Evolutionary conservation across 2,113 vertebrate species (phyloP).

Genomic region (Cheirogaleus medius): DNA sequence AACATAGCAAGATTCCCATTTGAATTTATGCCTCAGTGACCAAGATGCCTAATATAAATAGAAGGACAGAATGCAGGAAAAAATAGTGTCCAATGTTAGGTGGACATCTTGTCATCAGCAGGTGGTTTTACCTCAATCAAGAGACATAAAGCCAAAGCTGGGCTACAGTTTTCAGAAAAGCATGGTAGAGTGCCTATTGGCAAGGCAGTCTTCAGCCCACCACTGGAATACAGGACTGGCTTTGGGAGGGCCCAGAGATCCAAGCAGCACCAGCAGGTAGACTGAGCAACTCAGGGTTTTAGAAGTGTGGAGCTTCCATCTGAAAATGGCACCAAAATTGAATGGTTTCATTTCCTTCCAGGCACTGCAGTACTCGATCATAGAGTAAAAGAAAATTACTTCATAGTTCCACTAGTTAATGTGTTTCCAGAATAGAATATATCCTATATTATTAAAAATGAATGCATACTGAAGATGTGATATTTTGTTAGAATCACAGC

Average conservation of each 20-base stretch:
- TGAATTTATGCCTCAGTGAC: neutral
- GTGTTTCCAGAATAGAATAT: neutral
- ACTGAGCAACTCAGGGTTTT: neutral
- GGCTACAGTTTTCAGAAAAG: neutral
- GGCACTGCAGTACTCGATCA: neutral
- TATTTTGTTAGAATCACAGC: neutral
- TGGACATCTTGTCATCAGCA: neutral
- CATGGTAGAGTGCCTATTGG: neutral
- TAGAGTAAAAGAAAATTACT: neutral
- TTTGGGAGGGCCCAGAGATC: neutral
- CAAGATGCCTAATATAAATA: neutral
- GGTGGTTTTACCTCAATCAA: neutral
- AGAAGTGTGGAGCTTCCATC: neutral
- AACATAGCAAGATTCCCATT: neutral
- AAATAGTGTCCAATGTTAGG: neutral
- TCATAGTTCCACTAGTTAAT: neutral
- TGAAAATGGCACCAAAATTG: neutral
- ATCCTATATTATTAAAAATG: neutral
- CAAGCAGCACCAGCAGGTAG: neutral
- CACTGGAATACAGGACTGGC: rapidly evolving
- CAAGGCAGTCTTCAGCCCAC: neutral
- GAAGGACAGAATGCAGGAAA: neutral
- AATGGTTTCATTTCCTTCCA: neutral
- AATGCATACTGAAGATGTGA: neutral
- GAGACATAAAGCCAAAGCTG: neutral